A percentile compares a stretch with the other conserved stretches of the same genome.
These are phyloP conservation scores for Nannoperca australis DNA, from an alignment of 2,797 vertebrate species.

Conservation along the genomic window DNA sequence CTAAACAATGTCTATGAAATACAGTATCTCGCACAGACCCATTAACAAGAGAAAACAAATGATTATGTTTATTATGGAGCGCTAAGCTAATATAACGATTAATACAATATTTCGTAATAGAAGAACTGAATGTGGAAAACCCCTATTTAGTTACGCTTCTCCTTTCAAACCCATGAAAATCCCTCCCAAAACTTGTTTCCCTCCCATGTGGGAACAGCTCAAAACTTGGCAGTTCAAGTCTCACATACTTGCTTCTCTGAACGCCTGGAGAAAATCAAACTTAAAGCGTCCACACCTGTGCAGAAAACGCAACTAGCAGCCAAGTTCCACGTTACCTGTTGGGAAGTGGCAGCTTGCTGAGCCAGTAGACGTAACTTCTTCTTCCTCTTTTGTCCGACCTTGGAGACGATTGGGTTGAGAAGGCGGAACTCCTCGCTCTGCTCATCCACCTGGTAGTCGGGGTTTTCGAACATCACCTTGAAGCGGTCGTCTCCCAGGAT, in stretches of 20 bases:
- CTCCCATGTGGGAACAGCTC: neutral
- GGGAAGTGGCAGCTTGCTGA: constrained; percentile 77
- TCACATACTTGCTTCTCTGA: neutral
- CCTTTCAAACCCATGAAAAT: neutral
- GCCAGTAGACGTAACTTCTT: constrained; percentile 90
- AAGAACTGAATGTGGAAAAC: constrained; percentile 23
- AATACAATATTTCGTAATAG: neutral
- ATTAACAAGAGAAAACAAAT: neutral
- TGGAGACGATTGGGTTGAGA: constrained; percentile 97
- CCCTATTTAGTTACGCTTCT: constrained; percentile 3
- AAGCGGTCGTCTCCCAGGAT: constrained; percentile 95
- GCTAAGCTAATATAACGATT: neutral
- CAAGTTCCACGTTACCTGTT: constrained; percentile 79
- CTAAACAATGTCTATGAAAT: neutral
- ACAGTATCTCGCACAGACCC: neutral
- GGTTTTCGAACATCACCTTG: constrained; percentile 99
- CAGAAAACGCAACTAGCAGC: neutral
- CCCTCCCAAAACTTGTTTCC: neutral
- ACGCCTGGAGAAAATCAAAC: neutral
- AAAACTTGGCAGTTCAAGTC: neutral
- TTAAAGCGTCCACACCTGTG: neutral
- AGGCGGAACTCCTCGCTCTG: constrained; percentile 96
- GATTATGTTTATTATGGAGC: neutral
- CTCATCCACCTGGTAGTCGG: constrained; percentile 97
- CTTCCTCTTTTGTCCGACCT: constrained; percentile 93